phyloP scores from a whole-genome alignment of 2,888 invertebrate species.

The Taphrorychus bicolor region DNA sequence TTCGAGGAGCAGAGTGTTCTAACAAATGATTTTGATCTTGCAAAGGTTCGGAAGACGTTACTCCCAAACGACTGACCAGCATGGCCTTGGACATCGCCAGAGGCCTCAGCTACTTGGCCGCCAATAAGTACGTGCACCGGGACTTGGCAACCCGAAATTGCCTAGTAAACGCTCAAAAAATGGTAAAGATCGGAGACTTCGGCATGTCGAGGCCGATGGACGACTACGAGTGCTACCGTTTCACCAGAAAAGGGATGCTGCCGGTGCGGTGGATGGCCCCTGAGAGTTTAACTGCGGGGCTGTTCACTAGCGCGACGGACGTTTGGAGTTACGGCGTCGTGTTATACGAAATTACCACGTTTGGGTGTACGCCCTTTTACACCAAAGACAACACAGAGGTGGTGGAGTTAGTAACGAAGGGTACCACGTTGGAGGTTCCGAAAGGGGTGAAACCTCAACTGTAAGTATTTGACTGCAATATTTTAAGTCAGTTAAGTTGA shows the following conservation, averaged over 20 bases:
- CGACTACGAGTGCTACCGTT: conserved; percentile 89
- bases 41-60: conserved; percentile 71
- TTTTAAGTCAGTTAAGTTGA: no score
- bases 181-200: conserved; percentile 88
- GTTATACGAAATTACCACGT: conserved; percentile 87
- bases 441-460: conserved; percentile 79
- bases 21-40: no score
- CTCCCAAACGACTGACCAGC: conserved; percentile 77
- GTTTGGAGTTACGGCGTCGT: conserved; percentile 91
- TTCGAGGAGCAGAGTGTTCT: no score
- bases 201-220: conserved; percentile 87
- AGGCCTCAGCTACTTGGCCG: conserved; percentile 84
- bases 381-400: conserved; percentile 87
- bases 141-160: conserved; percentile 82
- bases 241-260: conserved; percentile 71
- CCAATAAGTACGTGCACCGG: conserved; percentile 86
- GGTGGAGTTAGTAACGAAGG: conserved; percentile 78
- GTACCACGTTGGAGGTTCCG: conserved; percentile 77
- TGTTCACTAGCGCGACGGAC: conserved; percentile 87
- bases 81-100: conserved; percentile 90
- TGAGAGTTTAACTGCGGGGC: conserved; percentile 81
- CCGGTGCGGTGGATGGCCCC: conserved; percentile 83
- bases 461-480: conserved; percentile 66
- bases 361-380: conserved; percentile 91
- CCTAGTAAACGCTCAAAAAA: conserved; percentile 70